phyloP scores from a whole-genome alignment of 2,888 invertebrate species.

The Trichopoda pennipes region DNA sequence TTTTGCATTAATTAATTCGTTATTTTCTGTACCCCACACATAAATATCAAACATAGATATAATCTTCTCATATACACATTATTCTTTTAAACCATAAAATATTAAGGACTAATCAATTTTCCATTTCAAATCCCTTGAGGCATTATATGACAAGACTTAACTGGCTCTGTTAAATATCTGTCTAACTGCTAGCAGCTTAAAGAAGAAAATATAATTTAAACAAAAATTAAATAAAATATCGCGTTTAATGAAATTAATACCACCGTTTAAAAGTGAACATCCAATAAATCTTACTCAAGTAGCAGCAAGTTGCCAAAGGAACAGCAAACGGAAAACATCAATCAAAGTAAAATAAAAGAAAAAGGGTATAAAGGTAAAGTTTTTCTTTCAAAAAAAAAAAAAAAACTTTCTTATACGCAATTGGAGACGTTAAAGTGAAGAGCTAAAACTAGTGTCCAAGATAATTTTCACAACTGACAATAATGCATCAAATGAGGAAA shows the following conservation, averaged over 20 bases:
- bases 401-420: conserved; percentile 7
- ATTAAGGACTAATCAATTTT: conserved; percentile 62
- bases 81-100: conserved; percentile 57
- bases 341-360: conserved; percentile 53
- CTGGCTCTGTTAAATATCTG: conserved; percentile 9
- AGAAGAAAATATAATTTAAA: conserved; percentile 71
- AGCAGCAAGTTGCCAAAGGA: conserved; percentile 38
- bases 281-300: conserved; percentile 43
- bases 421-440: conserved; percentile 2
- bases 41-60: conserved; percentile 5
- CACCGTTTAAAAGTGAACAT: conserved; percentile 13
- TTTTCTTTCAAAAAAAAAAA: not conserved
- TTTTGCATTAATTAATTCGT: conserved; percentile 21
- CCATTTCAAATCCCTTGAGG: conserved; percentile 54
- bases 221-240: conserved; percentile 77
- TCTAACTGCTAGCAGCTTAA: not conserved
- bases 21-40: conserved; percentile 7
- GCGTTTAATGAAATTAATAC: conserved; percentile 69
- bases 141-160: conserved; percentile 57
- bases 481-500: conserved; percentile 44
- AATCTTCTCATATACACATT: conserved; percentile 37
- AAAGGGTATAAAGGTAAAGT: conserved; percentile 12
- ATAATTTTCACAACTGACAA: conserved; percentile 60
- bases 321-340: conserved; percentile 61
- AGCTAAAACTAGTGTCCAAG: conserved; percentile 55